Percentiles rank a stretch among this genome's conserved stretches.
Conservation (phyloP, 2,888 invertebrate species). For the Microplitis deprimator region DNA sequence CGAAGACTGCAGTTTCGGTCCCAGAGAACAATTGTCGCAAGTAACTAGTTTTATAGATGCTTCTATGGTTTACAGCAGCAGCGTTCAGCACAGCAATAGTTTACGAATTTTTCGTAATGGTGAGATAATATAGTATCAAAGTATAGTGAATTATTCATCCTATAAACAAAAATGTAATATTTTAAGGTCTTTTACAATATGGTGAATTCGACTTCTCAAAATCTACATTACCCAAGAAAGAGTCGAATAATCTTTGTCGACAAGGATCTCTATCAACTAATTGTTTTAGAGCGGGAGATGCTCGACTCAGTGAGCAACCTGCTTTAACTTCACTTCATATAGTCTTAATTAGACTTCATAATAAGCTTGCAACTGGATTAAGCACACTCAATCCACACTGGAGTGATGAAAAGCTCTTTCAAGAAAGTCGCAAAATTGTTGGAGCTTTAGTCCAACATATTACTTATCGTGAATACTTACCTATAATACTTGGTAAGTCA, state of each 20-base stretch:
- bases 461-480: constrained; percentile 87
- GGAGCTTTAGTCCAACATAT: constrained; percentile 88
- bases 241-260: constrained; percentile 77
- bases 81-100: constrained; percentile 80
- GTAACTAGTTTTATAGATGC: constrained; percentile 87
- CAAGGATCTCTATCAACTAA: constrained; percentile 81
- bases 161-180: constrained; percentile 9
- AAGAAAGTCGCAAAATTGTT: constrained; percentile 87
- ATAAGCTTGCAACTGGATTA: constrained; percentile 82
- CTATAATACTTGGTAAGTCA: constrained; percentile 80
- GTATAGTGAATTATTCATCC: not conserved
- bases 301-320: constrained; percentile 85
- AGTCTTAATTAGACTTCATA: constrained; percentile 83
- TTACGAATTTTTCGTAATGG: constrained; percentile 85
- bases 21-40: constrained; percentile 89
- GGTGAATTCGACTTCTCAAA: constrained; percentile 78
- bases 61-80: constrained; percentile 87
- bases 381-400: constrained; percentile 85
- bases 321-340: constrained; percentile 84
- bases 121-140: constrained; percentile 64
- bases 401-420: constrained; percentile 90
- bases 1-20: constrained; percentile 85
- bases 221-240: constrained; percentile 73
- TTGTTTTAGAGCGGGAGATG: constrained; percentile 86
- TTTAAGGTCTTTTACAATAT: constrained; percentile 72